Conservation (phyloP, 1,140 invertebrate species). For the Drosophila willistoni region DNA sequence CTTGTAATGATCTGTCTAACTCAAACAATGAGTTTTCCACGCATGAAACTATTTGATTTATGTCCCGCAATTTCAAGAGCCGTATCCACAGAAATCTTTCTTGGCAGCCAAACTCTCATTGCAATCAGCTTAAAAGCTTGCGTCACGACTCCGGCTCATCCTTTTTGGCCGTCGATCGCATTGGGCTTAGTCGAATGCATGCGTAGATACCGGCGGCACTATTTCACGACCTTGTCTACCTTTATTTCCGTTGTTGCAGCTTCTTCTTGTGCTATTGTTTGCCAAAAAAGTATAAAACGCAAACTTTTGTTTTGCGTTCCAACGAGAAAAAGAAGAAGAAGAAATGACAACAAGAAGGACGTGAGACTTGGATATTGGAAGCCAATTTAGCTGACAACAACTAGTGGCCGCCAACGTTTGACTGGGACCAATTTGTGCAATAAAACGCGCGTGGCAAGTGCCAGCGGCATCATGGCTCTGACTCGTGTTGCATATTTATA, state of each 20-base stretch:
- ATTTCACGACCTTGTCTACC: constrained; percentile 38
- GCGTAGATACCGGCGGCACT: not conserved
- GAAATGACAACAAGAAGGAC: not conserved
- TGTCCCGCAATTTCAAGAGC: not conserved
- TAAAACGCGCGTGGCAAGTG: constrained; percentile 29
- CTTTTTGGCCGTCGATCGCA: not conserved
- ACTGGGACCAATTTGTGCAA: constrained; percentile 61
- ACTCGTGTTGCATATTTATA: constrained; percentile 70
- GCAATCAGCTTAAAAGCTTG: constrained; percentile 23
- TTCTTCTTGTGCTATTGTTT: constrained; percentile 31
- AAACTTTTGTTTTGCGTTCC: constrained; percentile 44
- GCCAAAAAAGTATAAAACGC: constrained; percentile 29
- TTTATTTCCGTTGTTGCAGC: constrained; percentile 11
- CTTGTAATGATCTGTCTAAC: not conserved
- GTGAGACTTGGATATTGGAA: constrained; percentile 54
- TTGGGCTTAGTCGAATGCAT: constrained; percentile 15
- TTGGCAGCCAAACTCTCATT: constrained; percentile 6
- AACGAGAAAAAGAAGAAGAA: not conserved
- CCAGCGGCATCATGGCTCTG: constrained; percentile 14
- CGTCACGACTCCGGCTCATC: not conserved
- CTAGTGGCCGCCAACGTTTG: constrained; percentile 24
- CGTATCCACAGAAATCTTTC: not conserved
- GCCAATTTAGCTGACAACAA: constrained; percentile 60
- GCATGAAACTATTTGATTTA: not conserved
- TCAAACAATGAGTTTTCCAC: not conserved